Percentiles rank a stretch among this genome's conserved stretches.
These are phyloP conservation scores for Drosophila affinis DNA, from an alignment of 2,888 invertebrate genomes.

Conservation along the genomic window DNA sequence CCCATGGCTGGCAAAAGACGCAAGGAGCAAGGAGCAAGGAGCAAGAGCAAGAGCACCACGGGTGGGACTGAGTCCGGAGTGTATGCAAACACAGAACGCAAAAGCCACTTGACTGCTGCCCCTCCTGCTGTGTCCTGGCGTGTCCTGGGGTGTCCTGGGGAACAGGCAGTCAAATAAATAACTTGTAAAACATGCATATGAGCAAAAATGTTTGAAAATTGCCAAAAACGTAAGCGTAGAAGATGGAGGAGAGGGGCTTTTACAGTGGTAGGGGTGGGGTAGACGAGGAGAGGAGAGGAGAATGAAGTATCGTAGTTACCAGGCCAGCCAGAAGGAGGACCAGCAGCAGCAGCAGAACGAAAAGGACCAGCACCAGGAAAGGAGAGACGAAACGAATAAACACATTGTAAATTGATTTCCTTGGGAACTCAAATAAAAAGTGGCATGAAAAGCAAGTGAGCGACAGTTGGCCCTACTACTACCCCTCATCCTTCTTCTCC, in stretches of 20 bases:
- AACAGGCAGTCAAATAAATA: conserved; percentile 75
- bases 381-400: conserved; percentile 76
- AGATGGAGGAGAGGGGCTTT: conserved; percentile 2
- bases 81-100: conserved; percentile 63
- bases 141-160: conserved; percentile 16
- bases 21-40: conserved; percentile 7
- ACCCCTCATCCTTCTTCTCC: not conserved
- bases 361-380: conserved; percentile 29
- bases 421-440: conserved; percentile 80
- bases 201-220: conserved; percentile 79
- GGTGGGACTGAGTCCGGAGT: conserved; percentile 33
- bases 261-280: not conserved
- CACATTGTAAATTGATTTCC: conserved; percentile 79
- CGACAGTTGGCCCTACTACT: conserved; percentile 46
- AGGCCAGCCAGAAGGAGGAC: conserved; percentile 34
- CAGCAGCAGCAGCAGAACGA: conserved; percentile 8
- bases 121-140: not conserved
- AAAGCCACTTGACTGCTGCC: conserved; percentile 36
- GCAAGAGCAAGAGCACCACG: conserved; percentile 17
- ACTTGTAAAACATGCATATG: conserved; percentile 80
- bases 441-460: conserved; percentile 79
- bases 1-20: conserved; percentile 51
- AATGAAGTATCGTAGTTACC: conserved; percentile 67
- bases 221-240: conserved; percentile 49
- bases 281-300: conserved; percentile 2